Evolutionary conservation across 1,140 invertebrate species (phyloP).

Genomic region (Elymnias hypermnestra): DNA sequence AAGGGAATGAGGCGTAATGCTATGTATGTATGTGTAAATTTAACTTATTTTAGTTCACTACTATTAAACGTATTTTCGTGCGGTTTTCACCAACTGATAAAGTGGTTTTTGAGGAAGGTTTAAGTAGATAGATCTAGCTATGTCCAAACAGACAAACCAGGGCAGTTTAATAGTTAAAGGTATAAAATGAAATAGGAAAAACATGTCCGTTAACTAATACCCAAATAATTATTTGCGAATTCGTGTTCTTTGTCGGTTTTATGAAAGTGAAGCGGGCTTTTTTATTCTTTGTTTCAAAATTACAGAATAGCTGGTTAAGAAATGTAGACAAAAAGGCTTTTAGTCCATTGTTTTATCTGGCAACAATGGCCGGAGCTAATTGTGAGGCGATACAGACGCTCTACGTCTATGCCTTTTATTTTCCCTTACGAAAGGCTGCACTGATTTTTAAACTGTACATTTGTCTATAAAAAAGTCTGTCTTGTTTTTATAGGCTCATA

Average conservation of each 20-base stretch:
- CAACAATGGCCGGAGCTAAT: conserved; percentile 21
- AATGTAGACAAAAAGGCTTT: conserved; percentile 25
- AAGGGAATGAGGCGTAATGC: too few relatives aligned
- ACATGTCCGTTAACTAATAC: conserved; percentile 10
- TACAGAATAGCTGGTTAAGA: conserved; percentile 19
- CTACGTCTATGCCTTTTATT: conserved; percentile 4
- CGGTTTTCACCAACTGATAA: too few relatives aligned
- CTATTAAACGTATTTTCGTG: too few relatives aligned
- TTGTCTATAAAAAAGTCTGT: too few relatives aligned
- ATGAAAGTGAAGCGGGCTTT: background rate
- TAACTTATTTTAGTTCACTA: too few relatives aligned
- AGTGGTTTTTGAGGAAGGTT: too few relatives aligned
- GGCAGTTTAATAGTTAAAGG: too few relatives aligned
- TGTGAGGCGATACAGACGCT: conserved; percentile 16
- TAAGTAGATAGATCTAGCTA: too few relatives aligned
- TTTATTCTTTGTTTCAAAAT: conserved; percentile 17
- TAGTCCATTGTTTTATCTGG: conserved; percentile 21
- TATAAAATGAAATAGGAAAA: too few relatives aligned
- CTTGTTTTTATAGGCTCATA: too few relatives aligned
- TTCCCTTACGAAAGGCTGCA: background rate
- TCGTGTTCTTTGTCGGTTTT: background rate
- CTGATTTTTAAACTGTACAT: conserved; percentile 4
- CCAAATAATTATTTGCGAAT: background rate
- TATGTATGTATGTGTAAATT: too few relatives aligned
- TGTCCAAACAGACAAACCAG: too few relatives aligned